These are phyloP conservation scores for Esox lucius DNA, from an alignment of 2,797 vertebrate species.

Conservation along the genomic window DNA sequence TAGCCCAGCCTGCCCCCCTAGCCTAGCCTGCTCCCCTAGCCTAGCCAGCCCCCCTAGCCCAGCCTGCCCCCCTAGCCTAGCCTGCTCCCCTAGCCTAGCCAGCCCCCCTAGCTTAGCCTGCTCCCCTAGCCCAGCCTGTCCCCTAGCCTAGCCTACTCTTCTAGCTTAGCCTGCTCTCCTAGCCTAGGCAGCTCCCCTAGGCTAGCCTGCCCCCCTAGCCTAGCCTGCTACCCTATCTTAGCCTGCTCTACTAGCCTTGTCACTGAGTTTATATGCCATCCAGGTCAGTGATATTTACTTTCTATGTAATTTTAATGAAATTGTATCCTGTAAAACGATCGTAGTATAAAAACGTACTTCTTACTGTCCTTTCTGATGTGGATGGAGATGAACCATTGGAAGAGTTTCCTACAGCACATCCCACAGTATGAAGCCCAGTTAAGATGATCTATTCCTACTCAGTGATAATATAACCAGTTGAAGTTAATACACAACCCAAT, in stretches of 20 bases:
- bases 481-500: constrained; percentile 65
- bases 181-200: too few species aligned
- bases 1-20: not conserved
- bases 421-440: constrained; percentile 22
- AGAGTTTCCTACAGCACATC: not conserved
- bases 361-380: too few species aligned
- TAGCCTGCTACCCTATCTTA: not conserved
- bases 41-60: not conserved
- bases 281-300: too few species aligned
- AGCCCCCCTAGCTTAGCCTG: not conserved
- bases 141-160: too few species aligned
- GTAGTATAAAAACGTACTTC: too few species aligned
- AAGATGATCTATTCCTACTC: constrained; percentile 40
- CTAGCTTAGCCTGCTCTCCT: too few species aligned
- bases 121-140: too few species aligned
- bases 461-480: constrained; percentile 55
- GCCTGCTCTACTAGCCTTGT: too few species aligned
- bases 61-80: not conserved
- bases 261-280: too few species aligned
- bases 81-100: not conserved
- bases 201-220: not conserved
- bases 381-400: too few species aligned
- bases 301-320: too few species aligned
- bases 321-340: too few species aligned
- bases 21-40: not conserved